Percentiles rank a stretch among this genome's conserved stretches.
These are phyloP conservation scores for Triops longicaudatus DNA, from an alignment of 1,140 invertebrate species.

Conservation along the genomic window DNA sequence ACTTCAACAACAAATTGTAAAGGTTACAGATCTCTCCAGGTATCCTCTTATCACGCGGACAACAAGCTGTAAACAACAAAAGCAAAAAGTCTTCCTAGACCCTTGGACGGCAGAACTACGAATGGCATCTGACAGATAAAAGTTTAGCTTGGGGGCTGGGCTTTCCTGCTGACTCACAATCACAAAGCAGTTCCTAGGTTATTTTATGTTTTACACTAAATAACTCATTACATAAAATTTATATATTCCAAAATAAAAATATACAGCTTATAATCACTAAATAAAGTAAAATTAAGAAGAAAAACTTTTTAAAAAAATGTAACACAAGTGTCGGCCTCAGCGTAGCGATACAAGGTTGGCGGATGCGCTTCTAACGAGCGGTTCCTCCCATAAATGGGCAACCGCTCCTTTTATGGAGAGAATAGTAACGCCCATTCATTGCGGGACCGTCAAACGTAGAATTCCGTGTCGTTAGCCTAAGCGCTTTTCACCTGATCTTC, in stretches of 20 bases:
- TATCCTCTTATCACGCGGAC: background rate
- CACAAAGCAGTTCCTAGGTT: background rate
- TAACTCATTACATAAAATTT: background rate
- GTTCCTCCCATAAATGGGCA: background rate
- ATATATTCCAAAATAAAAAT: background rate
- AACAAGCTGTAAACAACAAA: conserved; percentile 8
- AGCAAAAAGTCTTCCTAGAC: background rate
- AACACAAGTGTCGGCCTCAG: background rate
- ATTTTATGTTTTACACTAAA: background rate
- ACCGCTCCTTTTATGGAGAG: background rate
- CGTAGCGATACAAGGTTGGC: background rate
- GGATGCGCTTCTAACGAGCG: background rate
- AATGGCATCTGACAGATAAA: conserved; percentile 1
- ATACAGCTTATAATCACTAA: background rate
- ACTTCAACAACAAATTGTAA: background rate
- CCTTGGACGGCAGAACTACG: background rate
- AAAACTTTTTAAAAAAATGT: background rate
- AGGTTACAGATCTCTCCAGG: background rate
- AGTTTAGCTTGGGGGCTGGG: background rate
- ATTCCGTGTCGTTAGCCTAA: background rate
- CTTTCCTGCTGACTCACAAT: conserved; percentile 7
- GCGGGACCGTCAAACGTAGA: background rate
- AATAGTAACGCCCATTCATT: conserved; percentile 7
- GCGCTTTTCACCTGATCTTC: background rate
- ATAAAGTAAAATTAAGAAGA: background rate